Percentiles rank a stretch among this genome's conserved stretches.
Evolutionary conservation across 2,797 vertebrate genomes (phyloP).

Genomic region (Carduelis carduelis): DNA sequence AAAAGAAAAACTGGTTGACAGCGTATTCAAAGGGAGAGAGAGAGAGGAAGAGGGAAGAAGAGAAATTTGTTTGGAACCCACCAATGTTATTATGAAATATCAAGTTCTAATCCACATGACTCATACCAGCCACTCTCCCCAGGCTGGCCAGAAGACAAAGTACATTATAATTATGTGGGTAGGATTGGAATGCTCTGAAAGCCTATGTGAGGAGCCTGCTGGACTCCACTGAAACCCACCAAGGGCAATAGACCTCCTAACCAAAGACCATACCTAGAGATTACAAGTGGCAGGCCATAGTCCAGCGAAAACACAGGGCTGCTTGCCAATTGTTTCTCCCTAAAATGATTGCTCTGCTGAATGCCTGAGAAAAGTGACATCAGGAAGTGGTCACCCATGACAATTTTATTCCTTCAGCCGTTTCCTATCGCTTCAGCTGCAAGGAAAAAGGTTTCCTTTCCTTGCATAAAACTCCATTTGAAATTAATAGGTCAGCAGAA

Average conservation of each 20-base stretch:
- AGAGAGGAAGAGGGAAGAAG: background rate
- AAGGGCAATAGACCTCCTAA: constrained; percentile 1
- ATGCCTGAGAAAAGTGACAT: background rate
- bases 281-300: background rate
- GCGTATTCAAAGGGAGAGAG: background rate
- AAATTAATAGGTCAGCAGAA: background rate
- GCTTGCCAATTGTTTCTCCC: background rate
- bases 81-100: background rate
- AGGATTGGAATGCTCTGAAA: background rate
- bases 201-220: background rate
- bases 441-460: background rate
- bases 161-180: constrained; percentile 22
- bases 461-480: background rate
- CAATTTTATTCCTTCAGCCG: background rate
- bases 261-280: background rate
- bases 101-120: constrained; percentile 37
- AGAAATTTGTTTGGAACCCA: constrained; percentile 32
- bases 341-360: background rate
- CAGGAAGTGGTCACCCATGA: constrained; percentile 1
- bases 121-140: background rate
- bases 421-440: background rate
- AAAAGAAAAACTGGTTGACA: constrained; percentile 14
- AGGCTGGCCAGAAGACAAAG: constrained; percentile 39
- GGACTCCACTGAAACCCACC: constrained; percentile 46
- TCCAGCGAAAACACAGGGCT: constrained; percentile 5